A percentile compares a stretch with the other conserved stretches of the same genome.
phyloP scores from a whole-genome alignment of 2,797 vertebrate species.

The Galagoides demidoff region DNA sequence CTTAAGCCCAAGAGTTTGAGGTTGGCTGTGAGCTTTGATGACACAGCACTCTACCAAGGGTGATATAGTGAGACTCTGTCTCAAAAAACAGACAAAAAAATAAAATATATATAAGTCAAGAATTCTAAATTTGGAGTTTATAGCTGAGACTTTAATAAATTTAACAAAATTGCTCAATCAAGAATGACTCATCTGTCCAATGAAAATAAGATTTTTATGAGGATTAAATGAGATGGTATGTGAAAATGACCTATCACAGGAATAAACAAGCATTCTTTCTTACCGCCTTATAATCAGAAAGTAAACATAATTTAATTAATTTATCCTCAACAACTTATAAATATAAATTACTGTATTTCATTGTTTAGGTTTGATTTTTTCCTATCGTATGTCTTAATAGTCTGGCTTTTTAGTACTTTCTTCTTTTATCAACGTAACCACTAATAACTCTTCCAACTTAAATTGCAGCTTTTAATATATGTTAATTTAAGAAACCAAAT shows the following conservation, averaged over 20 bases:
- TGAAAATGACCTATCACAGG: neutral
- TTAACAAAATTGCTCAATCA: neutral
- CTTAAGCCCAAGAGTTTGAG: no score
- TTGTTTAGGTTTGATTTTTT: neutral
- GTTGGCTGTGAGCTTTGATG: no score
- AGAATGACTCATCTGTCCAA: neutral
- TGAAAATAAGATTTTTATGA: neutral
- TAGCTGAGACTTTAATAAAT: neutral
- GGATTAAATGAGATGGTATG: neutral
- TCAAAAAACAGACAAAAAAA: no score
- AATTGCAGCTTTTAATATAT: neutral
- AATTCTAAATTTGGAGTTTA: slow-evolving; percentile 3
- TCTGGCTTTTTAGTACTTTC: neutral
- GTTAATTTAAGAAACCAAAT: neutral
- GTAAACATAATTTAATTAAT: neutral
- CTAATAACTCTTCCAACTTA: neutral
- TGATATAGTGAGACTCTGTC: no score
- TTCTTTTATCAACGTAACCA: neutral
- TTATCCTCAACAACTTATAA: neutral
- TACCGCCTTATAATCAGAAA: neutral
- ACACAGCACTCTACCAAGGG: no score
- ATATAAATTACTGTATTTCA: neutral
- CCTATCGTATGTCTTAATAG: neutral
- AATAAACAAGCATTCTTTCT: neutral
- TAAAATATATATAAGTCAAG: neutral